phyloP scores from a whole-genome alignment of 2,797 vertebrate genomes.

The Lagocephalus sceleratus region DNA sequence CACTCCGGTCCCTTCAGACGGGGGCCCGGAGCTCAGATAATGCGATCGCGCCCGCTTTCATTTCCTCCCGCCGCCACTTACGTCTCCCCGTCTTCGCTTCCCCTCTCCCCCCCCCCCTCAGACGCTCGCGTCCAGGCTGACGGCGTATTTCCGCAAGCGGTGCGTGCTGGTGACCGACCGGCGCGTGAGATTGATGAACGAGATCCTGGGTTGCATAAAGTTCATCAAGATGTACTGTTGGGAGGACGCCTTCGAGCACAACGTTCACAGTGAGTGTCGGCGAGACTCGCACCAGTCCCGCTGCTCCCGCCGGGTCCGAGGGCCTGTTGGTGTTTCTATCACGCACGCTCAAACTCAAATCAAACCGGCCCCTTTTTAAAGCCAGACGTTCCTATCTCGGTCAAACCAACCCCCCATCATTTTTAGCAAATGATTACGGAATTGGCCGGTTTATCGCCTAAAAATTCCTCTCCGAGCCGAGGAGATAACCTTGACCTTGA shows the following conservation, averaged over 20 bases:
- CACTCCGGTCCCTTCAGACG: slow-evolving; percentile 40
- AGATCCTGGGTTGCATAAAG: slow-evolving; percentile 82
- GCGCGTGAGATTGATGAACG: slow-evolving; percentile 83
- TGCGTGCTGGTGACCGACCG: slow-evolving; percentile 80
- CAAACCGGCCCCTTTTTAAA: neutral
- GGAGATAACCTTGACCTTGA: slow-evolving; percentile 37
- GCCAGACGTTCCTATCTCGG: neutral
- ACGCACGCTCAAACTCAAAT: no score
- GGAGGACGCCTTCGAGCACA: slow-evolving; percentile 80
- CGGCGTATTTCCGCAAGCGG: slow-evolving; percentile 82
- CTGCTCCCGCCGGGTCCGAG: no score
- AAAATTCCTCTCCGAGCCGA: slow-evolving; percentile 39
- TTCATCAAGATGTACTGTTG: slow-evolving; percentile 90
- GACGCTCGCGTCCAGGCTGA: slow-evolving; percentile 81
- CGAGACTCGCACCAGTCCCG: neutral
- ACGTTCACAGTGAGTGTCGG: slow-evolving; percentile 76
- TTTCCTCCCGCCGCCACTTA: slow-evolving; percentile 66
- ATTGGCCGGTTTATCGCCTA: slow-evolving; percentile 40
- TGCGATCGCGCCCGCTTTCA: slow-evolving; percentile 70
- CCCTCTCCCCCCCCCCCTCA: slow-evolving; percentile 52
- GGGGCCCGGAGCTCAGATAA: slow-evolving; percentile 51
- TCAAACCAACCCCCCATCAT: neutral
- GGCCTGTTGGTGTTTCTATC: no score
- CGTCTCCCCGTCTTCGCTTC: slow-evolving; percentile 56
- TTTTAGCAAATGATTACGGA: slow-evolving; percentile 33